These are phyloP conservation scores for Gryllus longicercus DNA, from an alignment of 2,888 invertebrate genomes.

Conservation along the genomic window DNA sequence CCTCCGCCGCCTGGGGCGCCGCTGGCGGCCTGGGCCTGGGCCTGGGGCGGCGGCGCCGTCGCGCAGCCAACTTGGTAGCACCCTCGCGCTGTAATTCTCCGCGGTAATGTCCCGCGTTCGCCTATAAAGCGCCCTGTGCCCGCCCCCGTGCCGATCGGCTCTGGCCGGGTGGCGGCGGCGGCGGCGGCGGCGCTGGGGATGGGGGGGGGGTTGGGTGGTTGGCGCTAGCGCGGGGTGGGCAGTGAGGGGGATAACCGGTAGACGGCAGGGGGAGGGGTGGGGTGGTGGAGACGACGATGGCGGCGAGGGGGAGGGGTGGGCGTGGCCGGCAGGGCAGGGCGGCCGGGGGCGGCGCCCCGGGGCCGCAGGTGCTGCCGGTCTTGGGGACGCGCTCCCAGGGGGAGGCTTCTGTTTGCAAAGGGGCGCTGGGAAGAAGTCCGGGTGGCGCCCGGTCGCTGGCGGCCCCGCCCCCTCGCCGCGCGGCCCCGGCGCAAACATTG, in stretches of 20 bases:
- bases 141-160: neutral
- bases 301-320: too few relatives aligned
- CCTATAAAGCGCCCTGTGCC: neutral
- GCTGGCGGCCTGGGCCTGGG: neutral
- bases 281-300: too few relatives aligned
- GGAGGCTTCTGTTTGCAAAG: neutral
- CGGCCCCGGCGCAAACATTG: neutral
- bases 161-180: neutral
- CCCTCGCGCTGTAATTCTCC: constrained; percentile 8
- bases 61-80: neutral
- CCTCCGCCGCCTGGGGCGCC: neutral
- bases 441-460: neutral
- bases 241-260: too few relatives aligned
- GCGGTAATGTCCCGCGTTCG: neutral
- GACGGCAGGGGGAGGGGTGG: too few relatives aligned
- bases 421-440: neutral
- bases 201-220: too few relatives aligned
- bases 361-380: neutral
- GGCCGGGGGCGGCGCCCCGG: neutral
- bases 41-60: neutral
- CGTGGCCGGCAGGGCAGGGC: too few relatives aligned
- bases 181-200: too few relatives aligned
- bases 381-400: neutral
- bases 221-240: too few relatives aligned
- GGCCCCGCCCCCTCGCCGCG: neutral